These are phyloP conservation scores for Atethmia centrago DNA, from an alignment of 2,888 invertebrate species.

Conservation along the genomic window DNA sequence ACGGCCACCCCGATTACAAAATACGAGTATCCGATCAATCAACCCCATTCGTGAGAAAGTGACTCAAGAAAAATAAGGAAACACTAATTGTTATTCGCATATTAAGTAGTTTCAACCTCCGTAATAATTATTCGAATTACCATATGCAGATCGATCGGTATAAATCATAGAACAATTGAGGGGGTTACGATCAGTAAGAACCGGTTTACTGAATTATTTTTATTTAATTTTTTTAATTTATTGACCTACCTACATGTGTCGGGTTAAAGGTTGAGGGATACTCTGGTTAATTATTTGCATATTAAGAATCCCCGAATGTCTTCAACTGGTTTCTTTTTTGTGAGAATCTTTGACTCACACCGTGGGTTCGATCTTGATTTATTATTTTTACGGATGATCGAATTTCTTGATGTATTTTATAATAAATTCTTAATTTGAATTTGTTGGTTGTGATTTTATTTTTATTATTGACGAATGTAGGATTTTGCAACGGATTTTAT, in stretches of 20 bases:
- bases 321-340: conserved; percentile 75
- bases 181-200: conserved; percentile 72
- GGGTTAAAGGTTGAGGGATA: conserved; percentile 75
- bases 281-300: conserved; percentile 86
- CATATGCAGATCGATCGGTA: conserved; percentile 87
- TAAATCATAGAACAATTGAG: conserved; percentile 90
- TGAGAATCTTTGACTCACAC: conserved; percentile 77
- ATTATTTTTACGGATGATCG: conserved; percentile 80
- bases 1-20: conserved; percentile 64
- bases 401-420: conserved; percentile 67
- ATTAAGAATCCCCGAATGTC: conserved; percentile 77
- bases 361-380: conserved; percentile 74
- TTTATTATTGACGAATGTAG: conserved; percentile 28
- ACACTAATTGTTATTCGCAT: conserved; percentile 89
- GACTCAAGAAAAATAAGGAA: conserved; percentile 82
- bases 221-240: conserved; percentile 84
- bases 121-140: conserved; percentile 84
- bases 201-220: conserved; percentile 79
- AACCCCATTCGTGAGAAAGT: conserved; percentile 87
- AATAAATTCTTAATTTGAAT: conserved; percentile 63
- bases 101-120: conserved; percentile 83
- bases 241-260: conserved; percentile 84
- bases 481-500: background rate
- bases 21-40: conserved; percentile 78
- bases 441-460: conserved; percentile 40